phyloP scores from a whole-genome alignment of 1,140 invertebrate genomes.

The Goniozus legneri region DNA sequence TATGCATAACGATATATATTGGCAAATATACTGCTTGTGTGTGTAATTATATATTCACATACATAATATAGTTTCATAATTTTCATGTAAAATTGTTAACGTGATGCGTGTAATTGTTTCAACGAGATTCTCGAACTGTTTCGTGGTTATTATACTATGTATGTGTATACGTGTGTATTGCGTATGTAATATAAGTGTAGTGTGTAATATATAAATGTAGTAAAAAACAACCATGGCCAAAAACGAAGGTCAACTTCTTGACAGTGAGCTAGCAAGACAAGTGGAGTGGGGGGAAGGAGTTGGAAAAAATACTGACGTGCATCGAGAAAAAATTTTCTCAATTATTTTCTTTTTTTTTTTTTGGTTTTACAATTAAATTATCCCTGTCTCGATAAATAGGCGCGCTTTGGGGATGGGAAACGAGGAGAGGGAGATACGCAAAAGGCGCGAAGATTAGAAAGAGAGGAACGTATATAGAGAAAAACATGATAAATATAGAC shows the following conservation, averaged over 20 bases:
- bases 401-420: neutral
- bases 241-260: slow-evolving; percentile 91
- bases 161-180: slow-evolving; percentile 12
- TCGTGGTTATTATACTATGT: slow-evolving; percentile 23
- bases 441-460: neutral
- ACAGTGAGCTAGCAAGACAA: slow-evolving; percentile 62
- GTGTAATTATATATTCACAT: neutral
- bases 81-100: slow-evolving; percentile 4
- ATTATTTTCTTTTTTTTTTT: no score
- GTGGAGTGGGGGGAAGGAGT: no score
- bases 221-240: slow-evolving; percentile 74
- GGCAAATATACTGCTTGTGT: neutral
- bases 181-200: slow-evolving; percentile 20
- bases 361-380: slow-evolving; percentile 3
- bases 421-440: neutral
- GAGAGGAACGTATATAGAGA: slow-evolving; percentile 4
- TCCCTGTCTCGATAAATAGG: no score
- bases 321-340: slow-evolving; percentile 1
- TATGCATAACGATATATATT: slow-evolving; percentile 17
- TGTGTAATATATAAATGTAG: slow-evolving; percentile 47
- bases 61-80: slow-evolving; percentile 11
- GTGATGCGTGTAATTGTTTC: slow-evolving; percentile 23
- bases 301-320: no score
- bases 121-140: no score
- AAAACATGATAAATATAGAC: no score